Conservation (phyloP, 2,888 invertebrate genomes). For the Calameuta pallipes region DNA sequence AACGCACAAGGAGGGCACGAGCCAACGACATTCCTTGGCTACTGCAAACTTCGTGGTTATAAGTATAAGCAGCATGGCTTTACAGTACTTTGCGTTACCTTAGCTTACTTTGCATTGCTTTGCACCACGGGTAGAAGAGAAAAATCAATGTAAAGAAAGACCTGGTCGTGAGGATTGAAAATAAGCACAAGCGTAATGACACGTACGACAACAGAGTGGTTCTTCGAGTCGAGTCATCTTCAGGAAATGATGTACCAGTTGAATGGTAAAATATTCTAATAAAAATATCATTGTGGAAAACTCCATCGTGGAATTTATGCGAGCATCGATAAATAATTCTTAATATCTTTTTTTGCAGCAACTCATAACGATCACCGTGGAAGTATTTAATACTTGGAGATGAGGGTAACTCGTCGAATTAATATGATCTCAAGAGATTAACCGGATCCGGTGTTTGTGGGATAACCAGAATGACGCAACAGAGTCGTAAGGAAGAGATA, state of each 20-base stretch:
- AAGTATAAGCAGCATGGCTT: not conserved
- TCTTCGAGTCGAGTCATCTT: not conserved
- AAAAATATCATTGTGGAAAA: not conserved
- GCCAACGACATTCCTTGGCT: constrained; percentile 31
- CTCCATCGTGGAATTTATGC: not conserved
- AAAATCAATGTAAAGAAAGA: not conserved
- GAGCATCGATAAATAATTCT: not conserved
- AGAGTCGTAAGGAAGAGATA: not conserved
- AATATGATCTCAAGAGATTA: not conserved
- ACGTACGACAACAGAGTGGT: not conserved
- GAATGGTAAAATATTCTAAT: not conserved
- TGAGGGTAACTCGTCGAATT: not conserved
- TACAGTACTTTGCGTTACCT: not conserved
- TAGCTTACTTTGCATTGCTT: not conserved
- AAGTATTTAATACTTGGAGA: not conserved
- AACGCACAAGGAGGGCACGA: constrained; percentile 29
- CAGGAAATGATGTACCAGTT: not conserved
- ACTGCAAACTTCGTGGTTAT: not conserved
- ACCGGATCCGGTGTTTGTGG: not conserved
- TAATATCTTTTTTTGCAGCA: not conserved
- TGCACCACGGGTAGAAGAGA: not conserved
- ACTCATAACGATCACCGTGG: not conserved
- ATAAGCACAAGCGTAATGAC: not conserved
- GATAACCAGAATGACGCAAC: not conserved
- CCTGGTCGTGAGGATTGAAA: not conserved